phyloP scores from a whole-genome alignment of 2,113 vertebrate species.

The Pseudolaguvia tuberculata region DNA sequence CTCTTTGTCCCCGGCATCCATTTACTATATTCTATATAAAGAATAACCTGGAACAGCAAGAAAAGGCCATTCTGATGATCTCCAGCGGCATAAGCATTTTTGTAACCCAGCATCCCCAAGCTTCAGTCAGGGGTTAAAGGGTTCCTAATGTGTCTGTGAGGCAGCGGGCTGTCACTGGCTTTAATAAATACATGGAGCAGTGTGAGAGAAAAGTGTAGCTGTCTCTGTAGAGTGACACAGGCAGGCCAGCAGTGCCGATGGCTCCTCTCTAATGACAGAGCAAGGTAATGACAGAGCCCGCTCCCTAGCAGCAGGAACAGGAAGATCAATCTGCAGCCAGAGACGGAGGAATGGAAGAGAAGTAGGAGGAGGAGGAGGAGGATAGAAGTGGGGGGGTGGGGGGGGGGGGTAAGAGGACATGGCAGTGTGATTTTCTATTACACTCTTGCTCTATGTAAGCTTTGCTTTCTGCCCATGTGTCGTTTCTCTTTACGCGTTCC shows the following conservation, averaged over 20 bases:
- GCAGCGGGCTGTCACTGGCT: constrained; percentile 82
- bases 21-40: background rate
- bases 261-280: constrained; percentile 99
- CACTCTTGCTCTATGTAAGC: constrained; percentile 84
- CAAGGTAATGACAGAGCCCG: constrained; percentile 99
- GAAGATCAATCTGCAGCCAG: constrained; percentile 98
- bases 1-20: constrained; percentile 9
- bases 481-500: constrained; percentile 3
- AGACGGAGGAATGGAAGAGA: constrained; percentile 85
- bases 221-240: constrained; percentile 99
- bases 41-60: constrained; percentile 15
- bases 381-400: no score
- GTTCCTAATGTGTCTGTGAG: constrained; percentile 71
- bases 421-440: constrained; percentile 68
- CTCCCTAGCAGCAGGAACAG: constrained; percentile 99
- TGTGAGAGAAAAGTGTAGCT: constrained; percentile 96
- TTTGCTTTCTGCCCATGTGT: constrained; percentile 65
- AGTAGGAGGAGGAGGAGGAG: constrained; percentile 73
- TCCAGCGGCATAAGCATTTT: constrained; percentile 35
- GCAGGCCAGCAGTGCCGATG: constrained; percentile 86
- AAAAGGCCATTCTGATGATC: constrained; percentile 33
- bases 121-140: constrained; percentile 64
- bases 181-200: constrained; percentile 97
- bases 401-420: constrained; percentile 47
- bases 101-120: constrained; percentile 47